Base-by-base conservation (phyloP, 2,888 invertebrate species). In the Julus scandinavius region DNA sequence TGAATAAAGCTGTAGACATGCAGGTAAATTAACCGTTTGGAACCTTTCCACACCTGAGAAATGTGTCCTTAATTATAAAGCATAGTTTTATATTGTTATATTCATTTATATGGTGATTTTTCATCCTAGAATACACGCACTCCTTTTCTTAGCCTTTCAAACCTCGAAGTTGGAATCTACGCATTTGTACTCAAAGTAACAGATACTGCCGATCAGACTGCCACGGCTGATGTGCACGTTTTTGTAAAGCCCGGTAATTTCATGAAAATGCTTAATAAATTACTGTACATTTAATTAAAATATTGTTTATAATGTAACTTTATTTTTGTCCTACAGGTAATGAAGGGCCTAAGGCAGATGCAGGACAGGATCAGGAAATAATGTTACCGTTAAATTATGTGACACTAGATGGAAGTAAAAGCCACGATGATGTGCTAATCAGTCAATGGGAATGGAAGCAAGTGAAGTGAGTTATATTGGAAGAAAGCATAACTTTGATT, bases 1-100 rank as follows among this genome's bases (percentile, higher is more conserved):
- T 97, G 91, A 96, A 96, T 90, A 96, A 96, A 89, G 97, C 97
- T 0, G 98, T 97, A 13, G 98, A 98, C 91, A 98, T 98, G 97
- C 97, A 93, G 92, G 94, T 94, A 29, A 80, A 80, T 80, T 13
- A 29, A 7, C 63, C 7, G 3, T 63, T 17, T 17, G n/a, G n/a
- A 63, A n/a, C 29, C 29, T 1, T 29, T 29, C 0, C 29, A 29
- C 29, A 29, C 29, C 29, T 29, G 29, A 29, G 29, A 29, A 29
- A 29, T 29, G 29, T 29, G 29, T 29, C 29, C 29, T 29, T 29
- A 29, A 29, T 29, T 29, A 1, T 1, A 29, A 29, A 29, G 29
- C 29, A 29, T 29, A 29, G 2, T 38, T 29, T 6, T 20, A 13
- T n/a, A n/a, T 83, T n/a, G 11, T 80, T 80, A 15, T n/a, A 83